A percentile compares a stretch with the other conserved stretches of the same genome.
phyloP scores from a whole-genome alignment of 2,797 vertebrate genomes.

The Sebastes minor region DNA sequence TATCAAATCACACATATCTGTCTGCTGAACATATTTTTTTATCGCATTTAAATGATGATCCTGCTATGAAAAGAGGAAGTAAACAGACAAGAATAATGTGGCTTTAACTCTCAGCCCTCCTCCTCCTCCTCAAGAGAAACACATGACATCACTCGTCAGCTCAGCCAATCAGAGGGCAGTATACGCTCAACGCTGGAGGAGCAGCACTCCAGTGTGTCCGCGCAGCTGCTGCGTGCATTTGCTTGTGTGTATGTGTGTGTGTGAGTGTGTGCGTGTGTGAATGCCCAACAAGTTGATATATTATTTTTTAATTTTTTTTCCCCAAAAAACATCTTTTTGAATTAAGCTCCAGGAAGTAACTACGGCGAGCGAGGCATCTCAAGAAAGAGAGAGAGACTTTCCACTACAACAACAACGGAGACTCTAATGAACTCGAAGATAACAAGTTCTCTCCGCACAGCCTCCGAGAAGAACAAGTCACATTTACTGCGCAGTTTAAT shows the following conservation, averaged over 20 bases:
- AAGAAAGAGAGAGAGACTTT: constrained; percentile 5
- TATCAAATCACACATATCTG: neutral
- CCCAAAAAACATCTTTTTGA: neutral
- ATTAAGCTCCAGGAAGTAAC: neutral
- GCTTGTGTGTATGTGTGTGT: constrained; percentile 51
- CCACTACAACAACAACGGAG: constrained; percentile 23
- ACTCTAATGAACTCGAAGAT: constrained; percentile 54
- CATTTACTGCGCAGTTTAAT: constrained; percentile 58
- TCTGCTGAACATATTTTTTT: neutral
- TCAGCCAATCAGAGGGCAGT: constrained; percentile 73
- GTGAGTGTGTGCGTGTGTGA: constrained; percentile 67
- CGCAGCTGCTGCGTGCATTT: constrained; percentile 51
- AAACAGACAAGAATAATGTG: constrained; percentile 59
- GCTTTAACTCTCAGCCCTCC: constrained; percentile 69
- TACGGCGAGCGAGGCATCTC: neutral
- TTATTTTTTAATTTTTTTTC: constrained; percentile 12
- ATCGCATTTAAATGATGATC: neutral
- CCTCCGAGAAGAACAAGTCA: constrained; percentile 51
- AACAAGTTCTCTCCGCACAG: constrained; percentile 57
- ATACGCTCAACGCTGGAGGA: constrained; percentile 50
- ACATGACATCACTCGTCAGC: constrained; percentile 57
- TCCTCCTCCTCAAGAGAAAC: constrained; percentile 12
- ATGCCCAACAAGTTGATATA: constrained; percentile 67
- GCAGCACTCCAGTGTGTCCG: constrained; percentile 49
- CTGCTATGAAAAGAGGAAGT: constrained; percentile 16